A percentile compares a stretch with the other conserved stretches of the same genome.
Evolutionary conservation across 2,797 vertebrate species (phyloP).

Genomic region (Petrocephalus sullivani): DNA sequence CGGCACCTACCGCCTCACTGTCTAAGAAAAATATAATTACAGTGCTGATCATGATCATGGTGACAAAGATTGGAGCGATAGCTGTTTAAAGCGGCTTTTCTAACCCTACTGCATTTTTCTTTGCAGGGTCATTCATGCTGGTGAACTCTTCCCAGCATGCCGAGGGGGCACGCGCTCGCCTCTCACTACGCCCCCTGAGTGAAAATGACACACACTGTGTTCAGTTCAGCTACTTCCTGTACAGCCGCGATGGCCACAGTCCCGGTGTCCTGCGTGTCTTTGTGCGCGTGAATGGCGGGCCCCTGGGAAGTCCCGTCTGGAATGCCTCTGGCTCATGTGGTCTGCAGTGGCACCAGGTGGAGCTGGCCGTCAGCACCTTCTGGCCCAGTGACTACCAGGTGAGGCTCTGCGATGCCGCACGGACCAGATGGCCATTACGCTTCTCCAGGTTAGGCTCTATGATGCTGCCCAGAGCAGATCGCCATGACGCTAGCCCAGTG

Average conservation of each 20-base stretch:
- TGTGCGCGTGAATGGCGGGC: conserved; percentile 77
- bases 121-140: conserved; percentile 86
- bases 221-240: conserved; percentile 96
- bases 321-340: conserved; percentile 81
- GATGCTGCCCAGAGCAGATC: neutral
- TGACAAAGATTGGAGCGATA: too few relatives aligned
- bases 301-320: conserved; percentile 82
- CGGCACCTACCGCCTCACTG: neutral
- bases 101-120: neutral
- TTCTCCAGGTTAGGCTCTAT: conserved; percentile 64
- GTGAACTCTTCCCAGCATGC: conserved; percentile 86
- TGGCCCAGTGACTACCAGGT: conserved; percentile 98
- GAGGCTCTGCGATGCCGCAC: conserved; percentile 13
- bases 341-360: conserved; percentile 87
- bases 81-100: neutral
- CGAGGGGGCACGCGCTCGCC: conserved; percentile 74
- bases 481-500: neutral
- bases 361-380: conserved; percentile 90
- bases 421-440: neutral
- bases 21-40: neutral
- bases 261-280: conserved; percentile 78
- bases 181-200: conserved; percentile 81
- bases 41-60: neutral
- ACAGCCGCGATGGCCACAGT: conserved; percentile 84
- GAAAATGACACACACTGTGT: conserved; percentile 97